Base-by-base conservation (phyloP, 2,888 invertebrate genomes). In the Bibio marci region DNA sequence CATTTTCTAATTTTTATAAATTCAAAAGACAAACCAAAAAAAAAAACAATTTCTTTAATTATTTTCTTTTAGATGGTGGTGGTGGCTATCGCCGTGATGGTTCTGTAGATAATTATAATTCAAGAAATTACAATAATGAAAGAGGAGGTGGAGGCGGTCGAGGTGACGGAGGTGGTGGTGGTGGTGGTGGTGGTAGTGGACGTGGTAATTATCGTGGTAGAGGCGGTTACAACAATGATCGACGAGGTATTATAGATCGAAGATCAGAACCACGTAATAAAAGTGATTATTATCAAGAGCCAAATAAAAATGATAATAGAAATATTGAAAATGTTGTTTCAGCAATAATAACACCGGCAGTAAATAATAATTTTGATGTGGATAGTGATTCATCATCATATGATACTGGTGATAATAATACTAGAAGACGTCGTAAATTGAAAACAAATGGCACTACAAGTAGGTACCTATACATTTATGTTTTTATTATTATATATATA, bases 331-430 rank as follows among this genome's bases (percentile, higher is more conserved):
- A 35, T 12, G 27, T 17, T 17, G 11, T 27, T 25, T n/a, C 8
- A 10, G 11, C 6, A 10, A n/a, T n/a, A n/a, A n/a, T n/a, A n/a
- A 28, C 6, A 28, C 11, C 28, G 4, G 11, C 6, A 10, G 28
- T n/a, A 7, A 19, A 35, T 11, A 33, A 19, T 33, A 39, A 34
- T 30, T 25, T 19, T 3, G 39, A 39, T 30, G 18, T 34, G 34
- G 62, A 62, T 51, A 62, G 62, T 46, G 57, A 57, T 52, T 62
- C 62, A 38, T 62, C 62, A 38, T 62, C 62, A 28, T 59, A 55
- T 45, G 62, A 62, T 48, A 59, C 56, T 42, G 44, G 41, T n/a
- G 37, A 35, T 32, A 59, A 55, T 47, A 53, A 56, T 44, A 47
- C 59, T 47, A 52, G 62, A 50, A 59, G 62, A 46, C 51, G 62